These are phyloP conservation scores for Diaphora mendica DNA, from an alignment of 2,888 invertebrate species.

Conservation along the genomic window DNA sequence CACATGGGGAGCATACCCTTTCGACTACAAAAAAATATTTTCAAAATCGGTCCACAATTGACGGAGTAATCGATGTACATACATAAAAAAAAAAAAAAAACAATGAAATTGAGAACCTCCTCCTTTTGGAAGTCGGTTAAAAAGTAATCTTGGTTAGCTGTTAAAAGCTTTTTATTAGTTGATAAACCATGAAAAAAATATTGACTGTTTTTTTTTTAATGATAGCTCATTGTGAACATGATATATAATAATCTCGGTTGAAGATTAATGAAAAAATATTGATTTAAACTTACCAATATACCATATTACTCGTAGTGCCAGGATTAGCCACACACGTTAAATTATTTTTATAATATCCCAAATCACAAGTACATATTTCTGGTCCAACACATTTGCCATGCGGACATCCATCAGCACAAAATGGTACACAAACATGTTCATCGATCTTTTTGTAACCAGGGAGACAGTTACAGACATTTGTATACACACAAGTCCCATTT, in stretches of 20 bases:
- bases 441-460: conserved; percentile 34
- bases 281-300: background rate
- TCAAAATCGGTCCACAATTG: too few relatives aligned
- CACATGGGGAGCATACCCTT: too few relatives aligned
- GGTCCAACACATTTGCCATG: conserved; percentile 51
- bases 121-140: too few relatives aligned
- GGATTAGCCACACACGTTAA: background rate
- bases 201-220: background rate
- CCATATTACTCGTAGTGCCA: background rate
- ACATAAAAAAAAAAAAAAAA: too few relatives aligned
- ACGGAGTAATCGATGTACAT: too few relatives aligned
- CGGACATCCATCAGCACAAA: conserved; percentile 44
- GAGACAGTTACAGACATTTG: conserved; percentile 51
- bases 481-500: conserved; percentile 17
- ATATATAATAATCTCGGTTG: too few relatives aligned
- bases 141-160: too few relatives aligned
- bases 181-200: background rate
- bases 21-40: too few relatives aligned
- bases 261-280: background rate
- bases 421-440: conserved; percentile 37
- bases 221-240: too few relatives aligned
- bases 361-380: conserved; percentile 44
- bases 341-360: conserved; percentile 45
- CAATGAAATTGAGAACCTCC: too few relatives aligned
- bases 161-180: background rate